phyloP scores from a whole-genome alignment of 2,888 invertebrate species.

The Cataglyphis albicans region DNA sequence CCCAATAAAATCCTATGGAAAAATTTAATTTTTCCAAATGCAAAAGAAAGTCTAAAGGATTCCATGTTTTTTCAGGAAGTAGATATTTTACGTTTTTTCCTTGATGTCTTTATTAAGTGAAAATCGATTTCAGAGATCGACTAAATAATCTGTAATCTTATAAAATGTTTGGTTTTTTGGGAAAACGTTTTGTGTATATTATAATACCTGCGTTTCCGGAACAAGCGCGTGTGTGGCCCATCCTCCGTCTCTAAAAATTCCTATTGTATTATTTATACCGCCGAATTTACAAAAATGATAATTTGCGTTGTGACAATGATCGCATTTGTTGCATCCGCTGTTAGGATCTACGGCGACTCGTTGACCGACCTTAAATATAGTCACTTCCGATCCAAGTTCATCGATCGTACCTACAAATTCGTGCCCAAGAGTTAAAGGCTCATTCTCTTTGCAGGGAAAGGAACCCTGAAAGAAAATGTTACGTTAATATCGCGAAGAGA shows the following conservation, averaged over 20 bases:
- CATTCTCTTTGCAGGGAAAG: slow-evolving; percentile 88
- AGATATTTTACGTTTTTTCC: no score
- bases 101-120: neutral
- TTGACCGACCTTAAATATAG: slow-evolving; percentile 88
- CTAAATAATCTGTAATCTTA: neutral
- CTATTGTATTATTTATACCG: slow-evolving; percentile 89
- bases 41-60: no score
- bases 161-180: neutral
- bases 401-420: slow-evolving; percentile 90
- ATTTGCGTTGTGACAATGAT: slow-evolving; percentile 88
- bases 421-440: slow-evolving; percentile 89
- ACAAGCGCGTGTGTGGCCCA: slow-evolving; percentile 90
- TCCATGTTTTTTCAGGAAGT: no score
- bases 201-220: slow-evolving; percentile 88
- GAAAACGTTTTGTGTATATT: neutral
- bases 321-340: slow-evolving; percentile 89
- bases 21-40: no score
- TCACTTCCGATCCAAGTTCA: slow-evolving; percentile 88
- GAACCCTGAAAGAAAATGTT: slow-evolving; percentile 87
- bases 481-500: neutral
- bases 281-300: slow-evolving; percentile 89
- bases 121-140: neutral
- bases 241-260: slow-evolving; percentile 90
- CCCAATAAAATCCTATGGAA: no score
- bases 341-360: slow-evolving; percentile 91